Base-by-base conservation (phyloP, 2,888 invertebrate genomes). In the Monoplex corrugatus region DNA sequence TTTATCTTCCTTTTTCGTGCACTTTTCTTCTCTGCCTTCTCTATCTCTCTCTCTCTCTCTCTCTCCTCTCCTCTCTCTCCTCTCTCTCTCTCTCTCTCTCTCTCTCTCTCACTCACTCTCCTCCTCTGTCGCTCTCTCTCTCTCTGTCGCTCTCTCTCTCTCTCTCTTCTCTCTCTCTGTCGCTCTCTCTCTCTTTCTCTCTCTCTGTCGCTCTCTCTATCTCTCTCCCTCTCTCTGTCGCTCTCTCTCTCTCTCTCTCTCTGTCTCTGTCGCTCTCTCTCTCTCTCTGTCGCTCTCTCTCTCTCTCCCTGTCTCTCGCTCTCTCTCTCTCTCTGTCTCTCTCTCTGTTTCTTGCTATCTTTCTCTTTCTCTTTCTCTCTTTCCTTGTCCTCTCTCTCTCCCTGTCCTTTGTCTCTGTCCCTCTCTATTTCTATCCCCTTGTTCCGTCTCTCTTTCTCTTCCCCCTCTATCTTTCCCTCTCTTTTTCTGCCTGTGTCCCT, bases 241-340 rank as follows among this genome's bases (percentile, higher is more conserved):
- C 16, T 5, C 1, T 28, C n/a, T 28, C 80, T 28, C 28, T 32
- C 40, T 43, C 80, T 43, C 80, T 43, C 28, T 43, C 43, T 80
- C 43, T 23, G 28, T 23, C 80, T 43, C 43, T n/a, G 3, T 28
- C 43, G 28, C 43, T 28, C 28, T 43, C 80, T 43, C 80, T n/a
- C 80, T 80, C 43, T 80, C 80, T 80, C 80, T 43, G 28, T n/a
- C n/a, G 28, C 16, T 75, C 75, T 38, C 75, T 75, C 38, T 13
- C 35, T 75, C 75, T 75, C 38, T 13, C 75, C 5, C 38, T 75
- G 35, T 38, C 75, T 75, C 75, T 75, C 2, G 10, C 50, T 19
- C 50, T 13, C 10, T 38, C 38, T 13, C 38, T 2, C 75, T 35
- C 35, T 38, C 75, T n/a, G 2, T 5, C 75, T 80, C 80, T 80